Conservation (phyloP, 2,888 invertebrate species). For the Drosophila percnosoma region DNA sequence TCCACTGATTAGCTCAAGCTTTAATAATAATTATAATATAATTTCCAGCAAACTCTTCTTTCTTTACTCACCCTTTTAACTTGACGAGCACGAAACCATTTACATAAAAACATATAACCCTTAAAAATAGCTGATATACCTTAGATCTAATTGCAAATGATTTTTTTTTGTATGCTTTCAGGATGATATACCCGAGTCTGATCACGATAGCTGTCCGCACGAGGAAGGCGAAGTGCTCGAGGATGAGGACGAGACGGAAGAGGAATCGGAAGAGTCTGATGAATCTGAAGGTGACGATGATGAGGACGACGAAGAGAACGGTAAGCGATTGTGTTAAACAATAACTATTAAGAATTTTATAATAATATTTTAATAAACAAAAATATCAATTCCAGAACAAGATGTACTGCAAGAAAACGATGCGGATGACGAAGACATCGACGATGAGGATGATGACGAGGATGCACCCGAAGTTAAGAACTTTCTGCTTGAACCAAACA, state of each 20-base stretch:
- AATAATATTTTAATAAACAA: neutral
- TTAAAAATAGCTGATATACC: neutral
- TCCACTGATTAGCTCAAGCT: conserved; percentile 38
- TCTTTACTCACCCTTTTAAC: conserved; percentile 39
- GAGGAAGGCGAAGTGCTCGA: conserved; percentile 83
- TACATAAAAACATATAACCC: conserved; percentile 16
- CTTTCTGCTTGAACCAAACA: conserved; percentile 85
- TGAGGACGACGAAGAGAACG: conserved; percentile 85
- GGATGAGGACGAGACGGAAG: conserved; percentile 84
- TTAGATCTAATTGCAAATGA: conserved; percentile 3
- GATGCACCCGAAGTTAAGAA: conserved; percentile 83
- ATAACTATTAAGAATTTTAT: neutral
- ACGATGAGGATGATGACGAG: conserved; percentile 85
- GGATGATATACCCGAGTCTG: conserved; percentile 85
- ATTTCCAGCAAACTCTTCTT: conserved; percentile 42
- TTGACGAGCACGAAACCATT: conserved; percentile 35
- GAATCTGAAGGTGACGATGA: conserved; percentile 85
- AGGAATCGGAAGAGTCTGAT: conserved; percentile 84
- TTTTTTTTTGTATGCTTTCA: conserved; percentile 51
- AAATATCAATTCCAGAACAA: conserved; percentile 10
- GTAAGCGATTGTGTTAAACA: conserved; percentile 50
- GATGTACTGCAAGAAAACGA: conserved; percentile 82
- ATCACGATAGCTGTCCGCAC: conserved; percentile 84
- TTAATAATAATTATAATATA: conserved; percentile 37
- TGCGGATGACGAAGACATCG: conserved; percentile 84